Percentiles rank a stretch among this genome's conserved stretches.
Conservation (phyloP, 2,113 vertebrate genomes). For the Scolopax mira region DNA sequence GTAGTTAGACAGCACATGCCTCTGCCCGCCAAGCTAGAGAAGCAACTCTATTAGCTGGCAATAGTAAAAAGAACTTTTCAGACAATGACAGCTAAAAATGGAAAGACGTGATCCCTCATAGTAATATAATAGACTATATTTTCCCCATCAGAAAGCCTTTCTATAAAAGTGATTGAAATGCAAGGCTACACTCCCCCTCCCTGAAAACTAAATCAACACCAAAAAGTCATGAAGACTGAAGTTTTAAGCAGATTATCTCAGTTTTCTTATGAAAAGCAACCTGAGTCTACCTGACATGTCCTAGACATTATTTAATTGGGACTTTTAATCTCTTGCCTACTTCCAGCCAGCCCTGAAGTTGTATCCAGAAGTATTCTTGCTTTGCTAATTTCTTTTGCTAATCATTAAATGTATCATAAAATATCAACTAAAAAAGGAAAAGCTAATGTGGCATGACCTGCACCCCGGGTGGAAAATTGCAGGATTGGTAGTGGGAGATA, state of each 20-base stretch:
- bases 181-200: background rate
- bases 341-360: background rate
- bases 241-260: background rate
- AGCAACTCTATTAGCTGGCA: background rate
- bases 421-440: background rate
- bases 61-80: background rate
- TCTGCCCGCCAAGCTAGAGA: background rate
- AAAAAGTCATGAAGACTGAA: background rate
- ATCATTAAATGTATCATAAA: background rate
- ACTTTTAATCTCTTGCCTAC: background rate
- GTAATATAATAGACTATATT: rapidly evolving
- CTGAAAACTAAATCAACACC: background rate
- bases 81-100: background rate
- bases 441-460: background rate
- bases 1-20: background rate
- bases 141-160: background rate
- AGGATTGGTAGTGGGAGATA: rapidly evolving
- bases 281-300: background rate
- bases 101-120: background rate
- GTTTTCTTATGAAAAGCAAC: background rate
- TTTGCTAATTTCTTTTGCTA: background rate
- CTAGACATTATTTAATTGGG: background rate
- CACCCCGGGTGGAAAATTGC: background rate
- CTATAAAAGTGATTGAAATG: background rate
- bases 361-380: background rate